These are phyloP conservation scores for Phenganax marumi DNA, from an alignment of 92 coral and sea anemone genomes.

Conservation along the genomic window DNA sequence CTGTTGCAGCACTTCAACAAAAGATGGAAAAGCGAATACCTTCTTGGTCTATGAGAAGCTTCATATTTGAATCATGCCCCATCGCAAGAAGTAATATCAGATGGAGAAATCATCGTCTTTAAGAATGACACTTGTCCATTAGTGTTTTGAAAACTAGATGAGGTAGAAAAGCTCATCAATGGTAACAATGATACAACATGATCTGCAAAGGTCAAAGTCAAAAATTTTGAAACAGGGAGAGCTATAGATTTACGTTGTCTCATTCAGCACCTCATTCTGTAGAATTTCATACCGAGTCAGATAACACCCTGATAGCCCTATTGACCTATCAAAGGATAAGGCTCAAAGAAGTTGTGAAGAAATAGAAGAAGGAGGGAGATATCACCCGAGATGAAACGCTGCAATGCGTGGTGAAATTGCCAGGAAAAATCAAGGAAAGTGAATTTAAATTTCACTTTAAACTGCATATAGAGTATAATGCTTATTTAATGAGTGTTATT, in stretches of 20 bases:
- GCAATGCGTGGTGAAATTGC: constrained; percentile 18
- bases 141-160: constrained; percentile 20
- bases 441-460: neutral
- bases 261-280: constrained; percentile 24
- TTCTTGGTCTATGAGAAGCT: constrained; percentile 22
- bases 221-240: constrained; percentile 1
- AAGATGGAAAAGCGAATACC: no score
- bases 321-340: neutral
- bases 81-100: constrained; percentile 12
- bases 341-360: neutral
- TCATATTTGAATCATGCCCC: constrained; percentile 2
- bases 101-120: constrained; percentile 10
- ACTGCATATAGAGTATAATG: neutral
- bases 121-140: constrained; percentile 6
- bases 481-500: neutral
- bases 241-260: constrained; percentile 3
- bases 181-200: constrained; percentile 17
- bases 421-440: constrained; percentile 9
- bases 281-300: constrained; percentile 8
- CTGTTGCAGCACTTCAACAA: neutral
- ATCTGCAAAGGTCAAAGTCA: constrained; percentile 19
- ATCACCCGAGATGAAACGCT: neutral
- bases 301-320: neutral
- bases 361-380: neutral
- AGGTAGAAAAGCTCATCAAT: constrained; percentile 16